phyloP scores from a whole-genome alignment of 2,113 vertebrate genomes.

The Cranoglanis bouderius region DNA sequence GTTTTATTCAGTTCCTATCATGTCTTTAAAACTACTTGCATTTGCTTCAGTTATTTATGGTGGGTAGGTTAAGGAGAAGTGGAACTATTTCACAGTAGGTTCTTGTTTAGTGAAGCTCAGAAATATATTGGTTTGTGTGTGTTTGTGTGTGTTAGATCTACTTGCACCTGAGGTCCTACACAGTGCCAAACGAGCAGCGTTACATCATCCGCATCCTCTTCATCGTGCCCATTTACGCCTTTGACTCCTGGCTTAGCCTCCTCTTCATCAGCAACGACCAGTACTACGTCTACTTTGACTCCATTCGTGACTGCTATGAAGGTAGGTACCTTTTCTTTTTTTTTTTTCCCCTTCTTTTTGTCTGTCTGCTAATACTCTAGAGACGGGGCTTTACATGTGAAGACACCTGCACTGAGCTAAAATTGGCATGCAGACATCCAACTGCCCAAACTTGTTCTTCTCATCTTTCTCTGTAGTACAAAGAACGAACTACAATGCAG shows the following conservation, averaged over 20 bases:
- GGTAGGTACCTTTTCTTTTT: slow-evolving; percentile 74
- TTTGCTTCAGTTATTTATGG: not conserved
- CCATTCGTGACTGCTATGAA: slow-evolving; percentile 92
- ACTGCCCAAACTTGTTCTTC: slow-evolving; percentile 67
- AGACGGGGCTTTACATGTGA: not conserved
- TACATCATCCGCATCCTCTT: slow-evolving; percentile 96
- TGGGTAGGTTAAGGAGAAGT: not conserved
- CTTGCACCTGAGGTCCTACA: slow-evolving; percentile 88
- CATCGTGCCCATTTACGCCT: slow-evolving; percentile 90
- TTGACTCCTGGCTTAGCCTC: slow-evolving; percentile 96
- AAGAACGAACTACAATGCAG: not conserved
- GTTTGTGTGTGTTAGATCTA: slow-evolving; percentile 79
- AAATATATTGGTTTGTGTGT: not conserved
- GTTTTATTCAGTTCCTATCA: slow-evolving; percentile 20
- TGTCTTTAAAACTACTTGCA: not conserved
- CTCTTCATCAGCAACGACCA: slow-evolving; percentile 90
- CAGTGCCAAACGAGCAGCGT: slow-evolving; percentile 88
- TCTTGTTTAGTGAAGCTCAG: not conserved
- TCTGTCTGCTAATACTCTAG: not conserved
- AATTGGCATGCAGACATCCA: slow-evolving; percentile 1
- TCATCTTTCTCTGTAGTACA: slow-evolving; percentile 20
- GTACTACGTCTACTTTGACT: slow-evolving; percentile 92
- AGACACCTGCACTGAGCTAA: not conserved
- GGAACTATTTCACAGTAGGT: not conserved
- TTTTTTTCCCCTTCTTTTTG: not conserved